phyloP scores from a whole-genome alignment of 2,797 vertebrate species.

The Delichon dasypus region DNA sequence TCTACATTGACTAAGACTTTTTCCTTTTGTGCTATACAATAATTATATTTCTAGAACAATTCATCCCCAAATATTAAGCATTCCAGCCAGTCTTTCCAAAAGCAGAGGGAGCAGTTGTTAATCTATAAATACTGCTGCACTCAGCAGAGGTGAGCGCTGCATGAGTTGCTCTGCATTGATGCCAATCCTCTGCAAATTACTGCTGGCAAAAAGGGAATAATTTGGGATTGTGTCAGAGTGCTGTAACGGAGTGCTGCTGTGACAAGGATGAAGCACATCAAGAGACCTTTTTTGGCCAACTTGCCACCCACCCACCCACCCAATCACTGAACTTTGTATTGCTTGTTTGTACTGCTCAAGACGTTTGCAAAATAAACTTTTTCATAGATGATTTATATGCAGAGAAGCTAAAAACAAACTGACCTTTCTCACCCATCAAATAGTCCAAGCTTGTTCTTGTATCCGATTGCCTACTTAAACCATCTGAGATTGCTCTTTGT shows the following conservation, averaged over 20 bases:
- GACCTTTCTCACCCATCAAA: slow-evolving; percentile 63
- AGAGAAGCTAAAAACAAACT: slow-evolving; percentile 60
- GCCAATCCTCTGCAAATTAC: background rate
- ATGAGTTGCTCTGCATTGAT: background rate
- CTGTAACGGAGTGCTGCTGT: background rate
- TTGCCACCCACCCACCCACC: background rate
- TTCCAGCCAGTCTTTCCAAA: background rate
- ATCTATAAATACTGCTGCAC: background rate
- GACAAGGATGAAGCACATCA: background rate
- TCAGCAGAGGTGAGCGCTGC: background rate
- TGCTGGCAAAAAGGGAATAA: background rate
- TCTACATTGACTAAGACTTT: background rate
- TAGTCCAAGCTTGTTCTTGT: slow-evolving; percentile 26
- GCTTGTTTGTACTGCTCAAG: slow-evolving; percentile 49
- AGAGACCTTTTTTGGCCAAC: background rate
- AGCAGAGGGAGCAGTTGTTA: background rate
- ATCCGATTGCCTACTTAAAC: background rate
- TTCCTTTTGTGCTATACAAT: background rate
- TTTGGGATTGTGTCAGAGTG: background rate
- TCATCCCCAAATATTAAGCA: background rate
- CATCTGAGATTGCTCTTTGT: slow-evolving; percentile 50
- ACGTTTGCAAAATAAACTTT: slow-evolving; percentile 43
- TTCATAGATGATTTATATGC: slow-evolving; percentile 47
- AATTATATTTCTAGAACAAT: background rate
- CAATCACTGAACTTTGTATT: slow-evolving; percentile 48